Evolutionary conservation across 1,140 invertebrate species (phyloP).

Genomic region (Triops cancriformis): DNA sequence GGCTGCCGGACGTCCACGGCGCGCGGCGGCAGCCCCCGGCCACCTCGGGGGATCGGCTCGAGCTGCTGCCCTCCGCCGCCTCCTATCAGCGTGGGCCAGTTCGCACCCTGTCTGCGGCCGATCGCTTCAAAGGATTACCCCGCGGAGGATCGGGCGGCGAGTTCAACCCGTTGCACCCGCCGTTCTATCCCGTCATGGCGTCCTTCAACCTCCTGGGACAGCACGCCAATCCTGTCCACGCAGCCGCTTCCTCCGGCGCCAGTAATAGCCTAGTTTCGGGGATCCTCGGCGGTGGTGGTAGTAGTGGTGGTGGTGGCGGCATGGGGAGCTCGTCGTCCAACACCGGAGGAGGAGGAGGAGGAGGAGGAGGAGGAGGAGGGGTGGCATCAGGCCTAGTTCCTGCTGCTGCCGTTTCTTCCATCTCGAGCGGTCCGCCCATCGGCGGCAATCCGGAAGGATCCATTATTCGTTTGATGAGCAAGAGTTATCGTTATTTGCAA

Average conservation of each 20-base stretch:
- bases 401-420: neutral
- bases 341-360: too few species aligned
- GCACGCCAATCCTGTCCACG: neutral
- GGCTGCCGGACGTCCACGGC: neutral
- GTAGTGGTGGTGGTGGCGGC: neutral
- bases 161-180: constrained; percentile 20
- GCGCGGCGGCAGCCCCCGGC: neutral
- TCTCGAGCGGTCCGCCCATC: neutral
- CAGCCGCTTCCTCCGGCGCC: neutral
- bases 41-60: neutral
- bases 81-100: neutral
- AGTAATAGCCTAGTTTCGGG: constrained; percentile 15
- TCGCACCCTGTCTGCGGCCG: neutral
- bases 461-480: constrained; percentile 24
- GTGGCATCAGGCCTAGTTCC: neutral
- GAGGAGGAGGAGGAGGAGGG: neutral
- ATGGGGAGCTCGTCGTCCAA: constrained; percentile 17
- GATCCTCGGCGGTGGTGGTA: neutral
- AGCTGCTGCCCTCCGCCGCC: neutral
- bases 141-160: constrained; percentile 1
- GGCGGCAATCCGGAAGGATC: constrained; percentile 17
- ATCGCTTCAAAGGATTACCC: constrained; percentile 5
- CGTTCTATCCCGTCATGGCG: constrained; percentile 20
- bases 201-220: constrained; percentile 13
- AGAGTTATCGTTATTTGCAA: constrained; percentile 26